Conservation (phyloP, 2,113 vertebrate species). For the Acrocephalus kingi region DNA sequence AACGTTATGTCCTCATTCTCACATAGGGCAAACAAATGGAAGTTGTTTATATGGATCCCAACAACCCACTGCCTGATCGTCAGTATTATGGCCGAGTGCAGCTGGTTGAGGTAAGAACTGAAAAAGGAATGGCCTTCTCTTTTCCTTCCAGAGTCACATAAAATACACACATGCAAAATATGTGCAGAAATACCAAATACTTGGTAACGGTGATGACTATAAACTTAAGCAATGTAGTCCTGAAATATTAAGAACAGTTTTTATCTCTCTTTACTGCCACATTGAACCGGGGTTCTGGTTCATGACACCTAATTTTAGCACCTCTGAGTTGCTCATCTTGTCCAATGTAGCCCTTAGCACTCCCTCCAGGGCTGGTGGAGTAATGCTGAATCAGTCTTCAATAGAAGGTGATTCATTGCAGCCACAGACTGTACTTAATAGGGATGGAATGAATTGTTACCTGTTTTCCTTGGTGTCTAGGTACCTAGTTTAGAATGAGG, state of each 20-base stretch:
- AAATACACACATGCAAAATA: neutral
- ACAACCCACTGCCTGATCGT: conserved; percentile 82
- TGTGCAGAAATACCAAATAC: neutral
- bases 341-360: neutral
- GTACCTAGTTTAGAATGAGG: neutral
- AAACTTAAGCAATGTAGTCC: neutral
- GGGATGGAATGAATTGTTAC: neutral
- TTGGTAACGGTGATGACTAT: neutral
- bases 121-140: neutral
- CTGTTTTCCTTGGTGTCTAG: neutral
- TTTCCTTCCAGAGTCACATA: neutral
- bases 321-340: neutral
- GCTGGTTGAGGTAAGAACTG: conserved; percentile 85
- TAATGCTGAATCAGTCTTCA: neutral
- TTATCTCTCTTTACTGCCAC: neutral
- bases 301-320: neutral
- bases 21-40: conserved; percentile 81
- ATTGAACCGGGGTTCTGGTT: neutral
- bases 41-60: conserved; percentile 77
- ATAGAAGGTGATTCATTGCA: conserved; percentile 2
- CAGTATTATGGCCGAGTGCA: conserved; percentile 83
- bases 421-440: neutral
- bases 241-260: neutral
- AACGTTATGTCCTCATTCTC: neutral
- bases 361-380: neutral